Conservation (phyloP, 2,113 vertebrate species). For the Centropus bengalensis region DNA sequence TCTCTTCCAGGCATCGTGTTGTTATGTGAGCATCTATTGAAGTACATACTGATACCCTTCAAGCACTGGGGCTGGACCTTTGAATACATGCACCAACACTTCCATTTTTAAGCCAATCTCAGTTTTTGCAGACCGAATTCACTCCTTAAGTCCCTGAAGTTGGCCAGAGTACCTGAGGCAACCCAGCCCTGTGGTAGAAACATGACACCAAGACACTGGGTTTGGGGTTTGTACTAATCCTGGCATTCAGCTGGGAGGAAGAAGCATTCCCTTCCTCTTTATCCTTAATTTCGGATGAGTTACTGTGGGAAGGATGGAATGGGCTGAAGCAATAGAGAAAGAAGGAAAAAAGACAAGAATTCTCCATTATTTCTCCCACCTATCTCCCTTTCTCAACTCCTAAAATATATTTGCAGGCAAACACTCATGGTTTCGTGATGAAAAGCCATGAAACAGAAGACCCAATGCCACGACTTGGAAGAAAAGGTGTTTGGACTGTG, state of each 20-base stretch:
- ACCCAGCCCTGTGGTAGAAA: not conserved
- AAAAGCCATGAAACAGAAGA: not conserved
- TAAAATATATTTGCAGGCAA: not conserved
- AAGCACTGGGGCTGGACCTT: not conserved
- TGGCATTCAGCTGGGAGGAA: not conserved
- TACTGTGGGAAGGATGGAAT: not conserved
- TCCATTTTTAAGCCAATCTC: not conserved
- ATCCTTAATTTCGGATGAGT: not conserved
- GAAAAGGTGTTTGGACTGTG: not conserved
- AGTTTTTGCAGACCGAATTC: not conserved
- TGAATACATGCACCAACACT: not conserved
- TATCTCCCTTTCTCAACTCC: not conserved
- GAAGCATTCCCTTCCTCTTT: not conserved
- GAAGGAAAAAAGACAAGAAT: rapidly evolving
- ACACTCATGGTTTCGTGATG: not conserved
- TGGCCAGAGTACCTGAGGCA: not conserved
- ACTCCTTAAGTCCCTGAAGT: not conserved
- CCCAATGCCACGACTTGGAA: not conserved
- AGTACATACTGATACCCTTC: not conserved
- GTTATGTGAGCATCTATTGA: constrained; percentile 3
- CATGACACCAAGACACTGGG: not conserved
- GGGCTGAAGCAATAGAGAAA: not conserved
- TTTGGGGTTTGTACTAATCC: not conserved
- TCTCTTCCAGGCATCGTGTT: constrained; percentile 66
- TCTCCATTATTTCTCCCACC: not conserved